These are phyloP conservation scores for Hypocryptadius cinnamomeus DNA, from an alignment of 2,113 vertebrate genomes.

Conservation along the genomic window DNA sequence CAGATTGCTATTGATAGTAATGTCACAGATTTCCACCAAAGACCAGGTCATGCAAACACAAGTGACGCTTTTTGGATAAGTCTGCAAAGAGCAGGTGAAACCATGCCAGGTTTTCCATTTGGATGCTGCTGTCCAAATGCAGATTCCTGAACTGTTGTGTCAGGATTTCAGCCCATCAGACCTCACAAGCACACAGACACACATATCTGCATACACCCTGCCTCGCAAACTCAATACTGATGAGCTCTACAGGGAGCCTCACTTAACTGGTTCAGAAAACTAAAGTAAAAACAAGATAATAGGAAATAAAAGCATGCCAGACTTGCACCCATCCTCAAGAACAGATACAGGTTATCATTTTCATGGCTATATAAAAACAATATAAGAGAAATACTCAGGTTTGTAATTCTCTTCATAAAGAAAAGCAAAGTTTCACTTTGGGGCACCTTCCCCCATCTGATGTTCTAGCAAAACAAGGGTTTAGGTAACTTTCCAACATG, in stretches of 20 bases:
- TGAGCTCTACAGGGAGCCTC: not conserved
- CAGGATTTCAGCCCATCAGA: not conserved
- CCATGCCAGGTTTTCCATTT: not conserved
- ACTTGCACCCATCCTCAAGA: not conserved
- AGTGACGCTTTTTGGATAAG: not conserved
- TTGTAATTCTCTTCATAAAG: not conserved
- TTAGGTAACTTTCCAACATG: not conserved
- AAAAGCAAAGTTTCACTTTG: not conserved
- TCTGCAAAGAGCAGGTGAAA: not conserved
- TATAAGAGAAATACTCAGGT: not conserved
- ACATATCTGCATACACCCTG: not conserved
- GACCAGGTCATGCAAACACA: not conserved
- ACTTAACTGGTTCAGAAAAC: not conserved
- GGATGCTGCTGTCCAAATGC: slow-evolving; percentile 38
- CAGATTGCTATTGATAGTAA: not conserved
- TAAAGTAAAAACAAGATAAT: not conserved
- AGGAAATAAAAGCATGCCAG: not conserved
- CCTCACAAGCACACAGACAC: not conserved
- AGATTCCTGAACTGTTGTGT: slow-evolving; percentile 18
- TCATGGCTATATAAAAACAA: not conserved
- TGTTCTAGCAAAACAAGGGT: not conserved
- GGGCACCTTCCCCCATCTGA: not conserved
- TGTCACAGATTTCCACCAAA: not conserved
- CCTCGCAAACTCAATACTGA: not conserved
- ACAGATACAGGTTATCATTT: not conserved